A percentile compares a stretch with the other conserved stretches of the same genome.
Conservation (phyloP, 1,140 invertebrate genomes). For the Leguminivora glycinivorella region DNA sequence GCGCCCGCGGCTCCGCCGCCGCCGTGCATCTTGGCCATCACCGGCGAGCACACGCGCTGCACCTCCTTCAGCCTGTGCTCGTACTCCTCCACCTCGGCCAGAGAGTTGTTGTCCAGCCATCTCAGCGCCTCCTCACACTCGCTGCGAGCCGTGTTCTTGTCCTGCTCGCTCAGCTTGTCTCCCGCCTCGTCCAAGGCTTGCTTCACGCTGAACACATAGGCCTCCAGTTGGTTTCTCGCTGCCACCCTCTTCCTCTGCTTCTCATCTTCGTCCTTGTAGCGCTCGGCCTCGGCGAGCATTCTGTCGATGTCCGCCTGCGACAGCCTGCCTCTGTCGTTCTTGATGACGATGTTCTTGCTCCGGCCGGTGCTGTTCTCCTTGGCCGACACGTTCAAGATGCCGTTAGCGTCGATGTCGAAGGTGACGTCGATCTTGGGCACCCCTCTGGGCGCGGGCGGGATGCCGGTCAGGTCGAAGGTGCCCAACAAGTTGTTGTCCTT, state of each 20-base stretch:
- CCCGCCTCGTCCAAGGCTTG: constrained; percentile 63
- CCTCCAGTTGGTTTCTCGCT: constrained; percentile 88
- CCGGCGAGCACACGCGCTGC: constrained; percentile 83
- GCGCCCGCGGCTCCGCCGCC: constrained; percentile 54
- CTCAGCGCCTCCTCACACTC: constrained; percentile 70
- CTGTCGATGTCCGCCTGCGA: constrained; percentile 92
- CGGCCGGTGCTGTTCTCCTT: constrained; percentile 81
- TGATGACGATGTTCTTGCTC: constrained; percentile 83
- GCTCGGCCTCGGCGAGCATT: constrained; percentile 88
- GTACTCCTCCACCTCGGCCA: constrained; percentile 89
- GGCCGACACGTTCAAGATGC: constrained; percentile 82
- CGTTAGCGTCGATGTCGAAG: constrained; percentile 83
- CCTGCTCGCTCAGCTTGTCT: constrained; percentile 77
- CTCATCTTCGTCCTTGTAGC: constrained; percentile 82
- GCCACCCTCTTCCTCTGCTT: constrained; percentile 82
- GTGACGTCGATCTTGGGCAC: constrained; percentile 85
- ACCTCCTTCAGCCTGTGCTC: constrained; percentile 86
- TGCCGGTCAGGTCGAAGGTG: constrained; percentile 79
- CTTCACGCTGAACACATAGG: constrained; percentile 88
- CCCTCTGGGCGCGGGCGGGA: constrained; percentile 84
- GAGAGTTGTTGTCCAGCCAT: constrained; percentile 80
- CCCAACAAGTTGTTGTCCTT: constrained; percentile 86
- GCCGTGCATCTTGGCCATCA: constrained; percentile 86
- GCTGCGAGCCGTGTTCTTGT: constrained; percentile 80
- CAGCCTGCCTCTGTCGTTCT: constrained; percentile 94